These are phyloP conservation scores for Trachelus tabidus DNA, from an alignment of 2,888 invertebrate genomes.

Conservation along the genomic window DNA sequence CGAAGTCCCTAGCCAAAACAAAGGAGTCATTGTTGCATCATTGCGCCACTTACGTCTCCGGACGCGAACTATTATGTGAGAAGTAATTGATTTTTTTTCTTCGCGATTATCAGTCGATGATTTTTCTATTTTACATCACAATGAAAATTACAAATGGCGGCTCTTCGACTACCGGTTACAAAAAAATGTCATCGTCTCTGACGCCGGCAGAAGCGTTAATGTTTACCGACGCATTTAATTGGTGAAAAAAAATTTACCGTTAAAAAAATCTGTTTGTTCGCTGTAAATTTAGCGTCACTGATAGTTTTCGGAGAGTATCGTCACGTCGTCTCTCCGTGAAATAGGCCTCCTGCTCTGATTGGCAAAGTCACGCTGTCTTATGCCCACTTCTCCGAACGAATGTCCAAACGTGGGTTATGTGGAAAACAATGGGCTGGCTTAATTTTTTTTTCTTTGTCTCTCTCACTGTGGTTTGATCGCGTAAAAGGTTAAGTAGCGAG, in stretches of 20 bases:
- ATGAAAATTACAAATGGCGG: not conserved
- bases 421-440: constrained; percentile 16
- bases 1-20: not conserved
- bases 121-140: not conserved
- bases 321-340: not conserved
- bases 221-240: not conserved
- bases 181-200: not conserved
- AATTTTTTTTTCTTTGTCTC: not conserved
- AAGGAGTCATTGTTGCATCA: not conserved
- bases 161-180: not conserved
- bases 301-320: not conserved
- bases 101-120: not conserved
- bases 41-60: not conserved
- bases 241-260: not conserved
- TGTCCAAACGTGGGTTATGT: constrained; percentile 11
- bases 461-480: not conserved
- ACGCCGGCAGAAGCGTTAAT: not conserved
- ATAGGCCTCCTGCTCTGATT: constrained; percentile 36
- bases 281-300: not conserved
- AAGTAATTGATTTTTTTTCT: not conserved
- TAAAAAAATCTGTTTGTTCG: not conserved
- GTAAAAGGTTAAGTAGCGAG: not conserved
- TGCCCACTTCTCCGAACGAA: constrained; percentile 18
- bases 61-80: not conserved
- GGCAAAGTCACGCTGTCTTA: constrained; percentile 38